Evolutionary conservation across 1,140 invertebrate genomes (phyloP).

Genomic region (Brachionus koreanus): DNA sequence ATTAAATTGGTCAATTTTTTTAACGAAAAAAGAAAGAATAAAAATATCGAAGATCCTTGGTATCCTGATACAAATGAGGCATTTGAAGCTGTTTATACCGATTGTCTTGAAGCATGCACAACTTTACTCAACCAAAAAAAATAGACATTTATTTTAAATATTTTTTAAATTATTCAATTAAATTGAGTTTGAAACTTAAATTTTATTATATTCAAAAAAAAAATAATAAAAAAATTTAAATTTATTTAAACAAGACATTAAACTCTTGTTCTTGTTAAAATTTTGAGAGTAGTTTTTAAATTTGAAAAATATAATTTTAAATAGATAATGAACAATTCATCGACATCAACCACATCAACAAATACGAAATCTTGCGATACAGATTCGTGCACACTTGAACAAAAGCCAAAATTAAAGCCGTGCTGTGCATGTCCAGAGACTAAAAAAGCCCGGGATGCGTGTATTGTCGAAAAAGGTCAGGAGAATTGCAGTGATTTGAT

Average conservation of each 20-base stretch:
- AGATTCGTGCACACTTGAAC: not conserved
- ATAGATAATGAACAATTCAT: slow-evolving; percentile 17
- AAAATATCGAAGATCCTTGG: slow-evolving; percentile 41
- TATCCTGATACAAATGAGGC: slow-evolving; percentile 15
- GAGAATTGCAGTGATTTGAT: slow-evolving; percentile 83
- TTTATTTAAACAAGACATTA: not conserved
- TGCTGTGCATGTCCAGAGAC: slow-evolving; percentile 98
- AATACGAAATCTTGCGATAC: not conserved
- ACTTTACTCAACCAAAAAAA: not conserved
- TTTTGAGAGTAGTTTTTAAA: not conserved
- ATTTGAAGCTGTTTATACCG: slow-evolving; percentile 34
- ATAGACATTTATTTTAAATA: not conserved
- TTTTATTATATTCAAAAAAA: too few species aligned
- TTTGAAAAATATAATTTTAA: not conserved
- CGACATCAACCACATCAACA: not conserved
- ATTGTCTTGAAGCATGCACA: slow-evolving; percentile 38
- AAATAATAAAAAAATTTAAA: too few species aligned
- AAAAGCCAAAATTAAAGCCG: slow-evolving; percentile 58
- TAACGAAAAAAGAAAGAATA: slow-evolving; percentile 21
- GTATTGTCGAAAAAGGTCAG: slow-evolving; percentile 86
- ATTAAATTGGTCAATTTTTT: slow-evolving; percentile 32
- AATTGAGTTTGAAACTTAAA: too few species aligned
- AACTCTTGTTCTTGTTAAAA: not conserved
- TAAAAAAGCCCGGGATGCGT: slow-evolving; percentile 79
- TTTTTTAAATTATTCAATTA: too few species aligned